Percentiles rank a stretch among this genome's conserved stretches.
phyloP scores from a whole-genome alignment of 2,797 vertebrate genomes.

The Sibirionetta formosa region DNA sequence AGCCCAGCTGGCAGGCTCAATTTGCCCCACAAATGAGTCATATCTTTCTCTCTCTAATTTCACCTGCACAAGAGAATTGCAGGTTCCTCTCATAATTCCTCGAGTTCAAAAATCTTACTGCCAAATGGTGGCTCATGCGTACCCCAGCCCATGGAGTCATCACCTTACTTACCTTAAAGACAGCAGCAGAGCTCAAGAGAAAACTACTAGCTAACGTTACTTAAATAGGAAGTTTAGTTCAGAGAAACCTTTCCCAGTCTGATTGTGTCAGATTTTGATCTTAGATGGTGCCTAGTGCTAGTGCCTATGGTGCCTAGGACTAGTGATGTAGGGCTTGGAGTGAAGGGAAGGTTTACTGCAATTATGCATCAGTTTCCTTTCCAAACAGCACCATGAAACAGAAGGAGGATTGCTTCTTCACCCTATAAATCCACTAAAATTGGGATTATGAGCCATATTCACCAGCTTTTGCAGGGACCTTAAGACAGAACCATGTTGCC shows the following conservation, averaged over 20 bases:
- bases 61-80: slow-evolving; percentile 46
- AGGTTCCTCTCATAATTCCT: slow-evolving; percentile 40
- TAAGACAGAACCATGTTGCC: slow-evolving; percentile 11
- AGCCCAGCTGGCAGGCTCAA: slow-evolving; percentile 69
- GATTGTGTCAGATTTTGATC: neutral
- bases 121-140: neutral
- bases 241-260: neutral
- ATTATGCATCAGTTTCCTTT: slow-evolving; percentile 11
- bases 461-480: slow-evolving; percentile 63
- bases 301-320: too few relatives aligned
- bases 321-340: neutral
- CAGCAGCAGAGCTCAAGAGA: neutral
- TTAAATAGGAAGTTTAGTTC: neutral
- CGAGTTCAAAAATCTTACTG: neutral
- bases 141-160: neutral
- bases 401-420: slow-evolving; percentile 60
- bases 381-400: slow-evolving; percentile 32
- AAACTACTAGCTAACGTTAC: neutral
- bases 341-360: neutral
- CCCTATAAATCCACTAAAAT: slow-evolving; percentile 65
- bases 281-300: neutral
- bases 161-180: neutral
- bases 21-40: slow-evolving; percentile 73
- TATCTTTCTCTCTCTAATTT: slow-evolving; percentile 45
- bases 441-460: slow-evolving; percentile 71